Evolutionary conservation across 2,113 vertebrate species (phyloP).

Genomic region (Macroglossus sobrinus): DNA sequence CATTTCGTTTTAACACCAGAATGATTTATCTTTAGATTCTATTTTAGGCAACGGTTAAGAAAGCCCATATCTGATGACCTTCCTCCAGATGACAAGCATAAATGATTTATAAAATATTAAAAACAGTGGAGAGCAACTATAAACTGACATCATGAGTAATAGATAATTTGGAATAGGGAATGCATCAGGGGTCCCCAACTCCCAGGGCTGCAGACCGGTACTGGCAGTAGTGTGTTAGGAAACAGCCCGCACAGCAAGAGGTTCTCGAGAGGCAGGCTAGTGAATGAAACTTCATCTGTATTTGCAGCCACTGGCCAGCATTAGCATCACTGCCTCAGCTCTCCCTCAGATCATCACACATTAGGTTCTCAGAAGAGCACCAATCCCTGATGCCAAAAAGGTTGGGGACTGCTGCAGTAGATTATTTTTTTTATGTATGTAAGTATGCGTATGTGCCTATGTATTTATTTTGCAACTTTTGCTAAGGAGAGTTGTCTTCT

Average conservation of each 20-base stretch:
- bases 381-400: too few species aligned
- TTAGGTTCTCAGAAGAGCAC: too few species aligned
- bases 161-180: not conserved
- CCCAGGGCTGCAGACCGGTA: too few species aligned
- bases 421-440: not conserved
- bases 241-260: too few species aligned
- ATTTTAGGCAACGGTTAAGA: not conserved
- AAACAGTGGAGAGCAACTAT: not conserved
- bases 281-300: too few species aligned
- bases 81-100: not conserved
- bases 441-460: not conserved
- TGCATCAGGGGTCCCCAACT: too few species aligned
- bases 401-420: too few species aligned
- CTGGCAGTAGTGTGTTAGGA: too few species aligned
- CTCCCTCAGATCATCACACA: too few species aligned
- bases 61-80: not conserved
- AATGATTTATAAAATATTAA: not conserved
- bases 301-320: too few species aligned
- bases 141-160: not conserved
- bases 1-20: not conserved
- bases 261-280: too few species aligned
- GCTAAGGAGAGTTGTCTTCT: not conserved
- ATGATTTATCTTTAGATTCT: not conserved
- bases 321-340: too few species aligned
- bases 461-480: not conserved